Conservation (phyloP, 1,140 invertebrate species). For the Sycophila sp. region DNA sequence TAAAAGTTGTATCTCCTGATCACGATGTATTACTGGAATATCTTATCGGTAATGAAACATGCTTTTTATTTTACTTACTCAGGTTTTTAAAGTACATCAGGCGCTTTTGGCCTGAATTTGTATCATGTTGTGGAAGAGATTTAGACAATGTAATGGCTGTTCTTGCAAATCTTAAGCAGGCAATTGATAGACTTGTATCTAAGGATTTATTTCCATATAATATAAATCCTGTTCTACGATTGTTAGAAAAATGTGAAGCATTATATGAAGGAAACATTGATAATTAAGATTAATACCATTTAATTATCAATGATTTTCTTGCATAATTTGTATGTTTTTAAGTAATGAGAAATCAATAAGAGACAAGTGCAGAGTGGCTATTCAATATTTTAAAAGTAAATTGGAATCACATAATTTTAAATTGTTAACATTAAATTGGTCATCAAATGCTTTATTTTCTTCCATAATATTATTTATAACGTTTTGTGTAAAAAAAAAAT, state of each 20-base stretch:
- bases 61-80: conserved; percentile 87
- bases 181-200: conserved; percentile 84
- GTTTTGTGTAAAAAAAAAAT: too few relatives aligned
- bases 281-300: conserved; percentile 46
- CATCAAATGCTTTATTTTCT: conserved; percentile 17
- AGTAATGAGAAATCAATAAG: too few relatives aligned
- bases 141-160: conserved; percentile 86
- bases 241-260: conserved; percentile 86
- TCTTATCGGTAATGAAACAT: conserved; percentile 90
- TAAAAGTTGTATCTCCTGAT: conserved; percentile 84
- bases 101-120: conserved; percentile 85
- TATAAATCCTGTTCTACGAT: conserved; percentile 84
- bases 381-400: not conserved
- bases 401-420: not conserved
- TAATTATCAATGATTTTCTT: conserved; percentile 1
- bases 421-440: conserved; percentile 9
- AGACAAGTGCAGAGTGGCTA: too few relatives aligned
- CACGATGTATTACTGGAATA: conserved; percentile 85
- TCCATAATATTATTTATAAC: too few relatives aligned
- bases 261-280: conserved; percentile 81
- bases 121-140: conserved; percentile 79
- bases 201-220: conserved; percentile 89
- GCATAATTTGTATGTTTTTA: not conserved
- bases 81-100: conserved; percentile 87
- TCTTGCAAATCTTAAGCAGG: conserved; percentile 79